Percentiles rank a stretch among this genome's conserved stretches.
phyloP scores from a whole-genome alignment of 2,797 vertebrate species.

The Thalassophryne amazonica region DNA sequence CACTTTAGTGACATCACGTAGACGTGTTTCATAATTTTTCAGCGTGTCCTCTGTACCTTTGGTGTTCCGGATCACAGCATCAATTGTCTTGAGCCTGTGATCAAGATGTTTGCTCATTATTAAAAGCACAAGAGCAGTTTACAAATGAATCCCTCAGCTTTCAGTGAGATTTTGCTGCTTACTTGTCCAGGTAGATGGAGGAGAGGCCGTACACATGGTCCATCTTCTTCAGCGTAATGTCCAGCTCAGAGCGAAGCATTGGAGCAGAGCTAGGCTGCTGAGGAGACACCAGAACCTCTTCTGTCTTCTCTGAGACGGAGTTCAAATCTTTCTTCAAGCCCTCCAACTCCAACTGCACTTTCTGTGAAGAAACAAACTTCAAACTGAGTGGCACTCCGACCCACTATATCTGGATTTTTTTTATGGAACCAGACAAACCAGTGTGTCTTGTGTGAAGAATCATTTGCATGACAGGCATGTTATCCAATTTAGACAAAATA shows the following conservation, averaged over 20 bases:
- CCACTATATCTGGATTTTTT: no score
- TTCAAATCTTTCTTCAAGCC: conserved; percentile 83
- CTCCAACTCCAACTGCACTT: conserved; percentile 90
- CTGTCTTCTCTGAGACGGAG: conserved; percentile 79
- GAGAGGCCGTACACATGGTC: conserved; percentile 89
- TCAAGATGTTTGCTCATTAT: neutral
- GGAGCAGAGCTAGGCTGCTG: conserved; percentile 79
- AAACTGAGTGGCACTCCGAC: no score
- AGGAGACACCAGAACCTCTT: conserved; percentile 82
- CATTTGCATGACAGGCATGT: no score
- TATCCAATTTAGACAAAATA: no score
- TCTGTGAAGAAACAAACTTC: conserved; percentile 66
- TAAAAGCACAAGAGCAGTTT: neutral
- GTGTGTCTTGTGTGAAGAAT: no score
- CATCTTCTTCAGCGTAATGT: conserved; percentile 89
- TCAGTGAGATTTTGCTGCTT: conserved; percentile 11
- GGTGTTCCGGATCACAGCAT: conserved; percentile 88
- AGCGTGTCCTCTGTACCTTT: conserved; percentile 87
- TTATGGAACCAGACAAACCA: no score
- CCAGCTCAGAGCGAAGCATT: conserved; percentile 85
- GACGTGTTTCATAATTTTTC: conserved; percentile 81
- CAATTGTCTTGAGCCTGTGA: conserved; percentile 89
- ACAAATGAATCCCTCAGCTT: accelerated
- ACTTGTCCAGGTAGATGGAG: conserved; percentile 95
- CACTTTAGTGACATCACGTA: conserved; percentile 86